These are phyloP conservation scores for Eriosoma lanigerum DNA, from an alignment of 1,140 invertebrate species.

Conservation along the genomic window DNA sequence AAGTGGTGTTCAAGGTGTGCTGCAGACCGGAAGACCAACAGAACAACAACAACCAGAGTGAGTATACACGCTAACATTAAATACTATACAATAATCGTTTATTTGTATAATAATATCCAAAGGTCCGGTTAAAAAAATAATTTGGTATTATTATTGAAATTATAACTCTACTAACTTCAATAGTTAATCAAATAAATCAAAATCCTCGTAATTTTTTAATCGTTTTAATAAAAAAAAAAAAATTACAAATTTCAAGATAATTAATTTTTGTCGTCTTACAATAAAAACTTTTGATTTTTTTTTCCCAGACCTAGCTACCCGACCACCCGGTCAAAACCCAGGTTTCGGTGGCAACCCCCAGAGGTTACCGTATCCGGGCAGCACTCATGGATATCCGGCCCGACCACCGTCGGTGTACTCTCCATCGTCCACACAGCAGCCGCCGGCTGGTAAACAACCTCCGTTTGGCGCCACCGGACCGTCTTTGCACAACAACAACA, in stretches of 20 bases:
- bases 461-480: slow-evolving; percentile 50
- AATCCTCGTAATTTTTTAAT: no score
- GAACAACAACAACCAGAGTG: slow-evolving; percentile 58
- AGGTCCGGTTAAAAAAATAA: no score
- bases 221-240: no score
- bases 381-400: slow-evolving; percentile 57
- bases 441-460: slow-evolving; percentile 58
- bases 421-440: slow-evolving; percentile 55
- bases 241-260: no score
- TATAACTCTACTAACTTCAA: no score
- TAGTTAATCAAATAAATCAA: no score
- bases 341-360: slow-evolving; percentile 16
- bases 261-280: no score
- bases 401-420: slow-evolving; percentile 53
- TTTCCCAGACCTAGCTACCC: slow-evolving; percentile 39
- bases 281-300: no score
- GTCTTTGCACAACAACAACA: slow-evolving; percentile 48
- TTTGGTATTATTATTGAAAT: no score
- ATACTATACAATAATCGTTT: no score
- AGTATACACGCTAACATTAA: slow-evolving; percentile 52
- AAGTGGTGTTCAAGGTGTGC: slow-evolving; percentile 93
- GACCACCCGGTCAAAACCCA: slow-evolving; percentile 23
- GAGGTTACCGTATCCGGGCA: slow-evolving; percentile 52
- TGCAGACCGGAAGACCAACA: slow-evolving; percentile 65
- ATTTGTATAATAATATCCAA: no score